Conservation (phyloP, 64 coral and sea anemone genomes). For the Montipora efflorescens region DNA sequence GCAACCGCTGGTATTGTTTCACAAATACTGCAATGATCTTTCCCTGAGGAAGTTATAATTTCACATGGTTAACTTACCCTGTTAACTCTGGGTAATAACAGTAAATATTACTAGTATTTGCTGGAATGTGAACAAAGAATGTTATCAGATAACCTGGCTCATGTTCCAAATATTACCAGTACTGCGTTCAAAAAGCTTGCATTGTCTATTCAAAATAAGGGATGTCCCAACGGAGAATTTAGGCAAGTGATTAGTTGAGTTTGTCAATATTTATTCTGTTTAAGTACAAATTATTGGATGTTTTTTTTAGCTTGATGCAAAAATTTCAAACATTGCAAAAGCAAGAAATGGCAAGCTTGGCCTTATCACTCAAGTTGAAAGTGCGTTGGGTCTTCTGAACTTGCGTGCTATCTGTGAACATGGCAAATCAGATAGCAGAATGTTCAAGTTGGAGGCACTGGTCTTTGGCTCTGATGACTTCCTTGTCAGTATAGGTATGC, state of each 20-base stretch:
- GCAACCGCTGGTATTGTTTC: no score
- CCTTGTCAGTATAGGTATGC: constrained; percentile 92
- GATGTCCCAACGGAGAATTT: no score
- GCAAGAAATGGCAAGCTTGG: constrained; percentile 59
- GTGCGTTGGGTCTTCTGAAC: constrained; percentile 86
- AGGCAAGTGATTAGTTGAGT: background rate
- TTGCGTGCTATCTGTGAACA: constrained; percentile 77
- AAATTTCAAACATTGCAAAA: constrained; percentile 64
- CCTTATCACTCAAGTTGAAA: constrained; percentile 92
- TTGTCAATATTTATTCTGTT: background rate
- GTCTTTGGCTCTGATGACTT: constrained; percentile 99
- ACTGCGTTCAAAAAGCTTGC: no score
- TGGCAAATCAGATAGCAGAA: constrained; percentile 44
- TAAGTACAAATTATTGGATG: background rate
- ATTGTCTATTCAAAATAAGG: no score
- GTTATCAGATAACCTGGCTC: no score
- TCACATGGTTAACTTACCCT: no score
- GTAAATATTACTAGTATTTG: no score
- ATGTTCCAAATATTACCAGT: no score
- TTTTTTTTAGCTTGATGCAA: constrained; percentile 74
- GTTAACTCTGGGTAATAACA: no score
- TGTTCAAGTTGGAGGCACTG: constrained; percentile 88
- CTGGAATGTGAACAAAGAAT: no score
- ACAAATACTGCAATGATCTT: no score
- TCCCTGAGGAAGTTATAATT: no score